A percentile compares a stretch with the other conserved stretches of the same genome.
Conservation (phyloP, 2,113 vertebrate species). For the Cichladusa arquata region DNA sequence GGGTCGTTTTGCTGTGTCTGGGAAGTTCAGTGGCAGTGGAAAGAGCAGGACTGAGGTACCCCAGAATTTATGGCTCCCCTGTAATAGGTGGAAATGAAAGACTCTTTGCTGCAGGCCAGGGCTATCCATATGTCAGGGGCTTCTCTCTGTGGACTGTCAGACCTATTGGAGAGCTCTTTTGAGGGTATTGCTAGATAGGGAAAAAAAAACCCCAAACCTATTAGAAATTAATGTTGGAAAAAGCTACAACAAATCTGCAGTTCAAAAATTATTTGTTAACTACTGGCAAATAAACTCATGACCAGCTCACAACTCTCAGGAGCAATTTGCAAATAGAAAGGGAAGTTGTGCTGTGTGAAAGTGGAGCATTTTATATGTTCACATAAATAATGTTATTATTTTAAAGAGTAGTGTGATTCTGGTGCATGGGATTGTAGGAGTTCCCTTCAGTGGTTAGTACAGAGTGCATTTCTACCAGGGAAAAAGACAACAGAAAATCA, state of each 20-base stretch:
- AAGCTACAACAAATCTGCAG: background rate
- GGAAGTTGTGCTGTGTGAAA: background rate
- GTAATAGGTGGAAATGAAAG: constrained; percentile 8
- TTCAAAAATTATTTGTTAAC: background rate
- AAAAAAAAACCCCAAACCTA: background rate
- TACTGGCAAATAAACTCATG: background rate
- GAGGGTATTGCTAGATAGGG: background rate
- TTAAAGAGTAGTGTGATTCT: background rate
- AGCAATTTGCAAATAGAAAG: background rate
- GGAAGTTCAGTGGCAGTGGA: background rate
- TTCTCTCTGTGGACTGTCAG: background rate
- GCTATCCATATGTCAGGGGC: background rate
- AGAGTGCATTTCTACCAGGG: background rate
- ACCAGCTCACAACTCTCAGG: background rate
- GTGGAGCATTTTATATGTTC: background rate
- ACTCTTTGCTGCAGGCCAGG: constrained; percentile 17
- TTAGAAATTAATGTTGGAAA: background rate
- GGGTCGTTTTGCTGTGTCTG: background rate
- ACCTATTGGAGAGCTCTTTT: background rate
- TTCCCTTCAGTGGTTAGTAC: background rate
- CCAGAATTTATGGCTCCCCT: constrained; percentile 34
- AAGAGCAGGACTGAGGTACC: background rate
- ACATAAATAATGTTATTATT: background rate
- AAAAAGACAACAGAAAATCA: background rate
- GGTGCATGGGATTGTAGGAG: background rate